Percentiles rank a stretch among this genome's conserved stretches.
Evolutionary conservation across 2,797 vertebrate species (phyloP).

Genomic region (Ctenopoma kingsleyae): DNA sequence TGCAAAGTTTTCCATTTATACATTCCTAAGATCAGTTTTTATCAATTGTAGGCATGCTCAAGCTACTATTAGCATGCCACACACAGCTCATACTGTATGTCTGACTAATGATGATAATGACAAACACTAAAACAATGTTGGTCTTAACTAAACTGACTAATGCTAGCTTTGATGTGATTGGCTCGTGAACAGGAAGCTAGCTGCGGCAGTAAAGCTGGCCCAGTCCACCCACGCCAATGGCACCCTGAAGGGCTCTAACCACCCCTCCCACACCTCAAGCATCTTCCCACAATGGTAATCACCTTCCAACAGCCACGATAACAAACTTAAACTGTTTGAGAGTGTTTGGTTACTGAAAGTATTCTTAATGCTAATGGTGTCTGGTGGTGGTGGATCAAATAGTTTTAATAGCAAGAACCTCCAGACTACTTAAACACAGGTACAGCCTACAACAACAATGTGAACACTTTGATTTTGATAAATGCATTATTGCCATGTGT

Average conservation of each 20-base stretch:
- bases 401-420: constrained; percentile 14
- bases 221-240: constrained; percentile 96
- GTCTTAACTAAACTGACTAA: constrained; percentile 73
- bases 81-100: constrained; percentile 18
- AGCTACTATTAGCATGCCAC: constrained; percentile 24
- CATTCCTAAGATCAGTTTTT: constrained; percentile 3
- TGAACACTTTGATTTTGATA: constrained; percentile 27
- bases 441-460: constrained; percentile 18
- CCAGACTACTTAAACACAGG: constrained; percentile 12
- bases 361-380: constrained; percentile 41
- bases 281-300: constrained; percentile 96
- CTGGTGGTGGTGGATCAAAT: constrained; percentile 28
- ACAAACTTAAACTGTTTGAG: constrained; percentile 27
- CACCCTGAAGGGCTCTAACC: constrained; percentile 94
- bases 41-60: constrained; percentile 24
- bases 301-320: constrained; percentile 58
- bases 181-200: constrained; percentile 94
- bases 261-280: constrained; percentile 89
- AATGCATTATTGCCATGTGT: constrained; percentile 49
- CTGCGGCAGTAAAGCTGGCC: constrained; percentile 96
- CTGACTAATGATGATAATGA: constrained; percentile 28
- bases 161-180: constrained; percentile 84
- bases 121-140: constrained; percentile 47
- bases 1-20: constrained; percentile 21
- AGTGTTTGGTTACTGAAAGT: constrained; percentile 33